phyloP scores from a whole-genome alignment of 2,797 vertebrate species.

The Avahi laniger region DNA sequence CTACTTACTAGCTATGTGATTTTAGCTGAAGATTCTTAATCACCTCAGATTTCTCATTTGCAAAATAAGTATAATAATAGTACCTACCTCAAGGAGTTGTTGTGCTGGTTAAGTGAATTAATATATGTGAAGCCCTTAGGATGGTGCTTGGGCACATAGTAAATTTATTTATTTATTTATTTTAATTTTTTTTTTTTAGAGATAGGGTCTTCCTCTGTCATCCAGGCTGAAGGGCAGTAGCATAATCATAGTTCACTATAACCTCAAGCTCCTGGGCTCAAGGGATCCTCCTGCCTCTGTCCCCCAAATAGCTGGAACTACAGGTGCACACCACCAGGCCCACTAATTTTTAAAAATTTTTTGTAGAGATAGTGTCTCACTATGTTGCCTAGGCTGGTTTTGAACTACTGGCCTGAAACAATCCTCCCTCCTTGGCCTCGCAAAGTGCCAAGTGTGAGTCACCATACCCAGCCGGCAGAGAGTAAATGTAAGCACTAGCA shows the following conservation, averaged over 20 bases:
- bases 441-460: neutral
- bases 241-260: neutral
- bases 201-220: neutral
- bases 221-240: neutral
- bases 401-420: neutral
- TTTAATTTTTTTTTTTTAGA: neutral
- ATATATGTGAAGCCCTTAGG: neutral
- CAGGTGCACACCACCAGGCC: neutral
- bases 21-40: slow-evolving; percentile 28
- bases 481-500: neutral
- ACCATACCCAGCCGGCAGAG: neutral
- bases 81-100: neutral
- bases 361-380: neutral
- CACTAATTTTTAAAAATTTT: neutral
- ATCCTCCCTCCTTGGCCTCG: neutral
- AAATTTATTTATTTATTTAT: neutral
- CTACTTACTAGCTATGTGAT: neutral
- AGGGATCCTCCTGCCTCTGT: neutral
- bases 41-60: neutral
- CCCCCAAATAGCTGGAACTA: neutral
- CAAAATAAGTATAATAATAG: slow-evolving; percentile 14
- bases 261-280: neutral
- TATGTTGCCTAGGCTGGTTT: neutral
- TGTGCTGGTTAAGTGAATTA: slow-evolving; percentile 1
- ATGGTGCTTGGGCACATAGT: neutral